Evolutionary conservation across 2,113 vertebrate species (phyloP).

Genomic region (Baryphthengus martii): DNA sequence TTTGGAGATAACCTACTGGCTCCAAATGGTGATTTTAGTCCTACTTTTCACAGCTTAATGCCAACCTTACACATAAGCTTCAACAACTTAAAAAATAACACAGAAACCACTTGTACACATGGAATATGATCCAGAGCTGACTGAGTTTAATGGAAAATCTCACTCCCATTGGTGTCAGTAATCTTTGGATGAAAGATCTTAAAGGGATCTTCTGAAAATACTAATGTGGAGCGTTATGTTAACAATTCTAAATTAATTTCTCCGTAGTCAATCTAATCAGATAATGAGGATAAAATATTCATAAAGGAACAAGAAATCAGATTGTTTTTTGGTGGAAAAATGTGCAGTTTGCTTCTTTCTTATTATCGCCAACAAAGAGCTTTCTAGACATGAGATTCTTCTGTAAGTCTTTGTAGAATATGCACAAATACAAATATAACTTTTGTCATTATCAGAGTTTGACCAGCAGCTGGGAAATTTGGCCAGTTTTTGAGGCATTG

Average conservation of each 20-base stretch:
- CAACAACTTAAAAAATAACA: not conserved
- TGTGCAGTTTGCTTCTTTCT: not conserved
- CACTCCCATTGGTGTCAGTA: not conserved
- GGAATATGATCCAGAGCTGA: not conserved
- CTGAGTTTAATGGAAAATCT: not conserved
- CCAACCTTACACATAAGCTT: conserved; percentile 21
- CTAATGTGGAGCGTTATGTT: fast-evolving
- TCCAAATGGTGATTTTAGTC: conserved; percentile 13
- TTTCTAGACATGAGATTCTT: not conserved
- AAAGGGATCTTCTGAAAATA: not conserved
- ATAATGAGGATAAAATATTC: not conserved
- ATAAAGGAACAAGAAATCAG: fast-evolving
- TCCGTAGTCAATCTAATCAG: not conserved
- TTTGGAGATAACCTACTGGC: conserved; percentile 31
- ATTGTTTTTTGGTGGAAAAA: not conserved
- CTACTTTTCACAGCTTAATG: conserved; percentile 36
- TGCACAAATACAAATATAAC: fast-evolving
- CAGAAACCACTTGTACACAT: not conserved
- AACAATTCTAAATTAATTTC: not conserved
- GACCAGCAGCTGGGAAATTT: not conserved
- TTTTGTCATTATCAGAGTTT: not conserved
- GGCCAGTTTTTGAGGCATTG: not conserved
- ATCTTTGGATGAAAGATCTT: not conserved
- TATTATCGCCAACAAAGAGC: not conserved
- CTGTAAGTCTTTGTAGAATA: not conserved